A percentile compares a stretch with the other conserved stretches of the same genome.
These are phyloP conservation scores for Brachyopa scutellaris DNA, from an alignment of 2,888 invertebrate species.

Conservation along the genomic window DNA sequence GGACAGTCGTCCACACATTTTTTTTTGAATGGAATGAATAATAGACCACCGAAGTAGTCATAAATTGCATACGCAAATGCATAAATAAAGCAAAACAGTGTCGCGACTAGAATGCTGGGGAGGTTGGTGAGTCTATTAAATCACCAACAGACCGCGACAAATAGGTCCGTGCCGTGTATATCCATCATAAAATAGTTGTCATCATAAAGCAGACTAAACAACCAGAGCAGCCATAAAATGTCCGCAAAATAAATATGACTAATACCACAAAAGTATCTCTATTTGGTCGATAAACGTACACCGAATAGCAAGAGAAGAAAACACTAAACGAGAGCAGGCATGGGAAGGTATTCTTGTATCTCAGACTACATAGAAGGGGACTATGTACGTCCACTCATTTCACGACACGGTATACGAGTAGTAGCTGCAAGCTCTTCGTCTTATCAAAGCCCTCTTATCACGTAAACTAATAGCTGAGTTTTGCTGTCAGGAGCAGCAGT, in stretches of 20 bases:
- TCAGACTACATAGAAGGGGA: too few relatives aligned
- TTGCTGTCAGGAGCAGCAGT: conserved; percentile 45
- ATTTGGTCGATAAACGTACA: too few relatives aligned
- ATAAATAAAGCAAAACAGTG: conserved; percentile 59
- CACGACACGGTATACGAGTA: conserved; percentile 48
- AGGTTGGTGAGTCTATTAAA: conserved; percentile 34
- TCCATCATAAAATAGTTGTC: conserved; percentile 70
- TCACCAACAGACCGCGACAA: conserved; percentile 64
- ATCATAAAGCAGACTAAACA: conserved; percentile 60
- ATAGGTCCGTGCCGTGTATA: too few relatives aligned
- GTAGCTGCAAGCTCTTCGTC: conserved; percentile 41
- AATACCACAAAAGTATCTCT: conserved; percentile 20
- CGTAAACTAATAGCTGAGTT: conserved; percentile 64
- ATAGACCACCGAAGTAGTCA: conserved; percentile 65
- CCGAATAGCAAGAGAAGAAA: too few relatives aligned
- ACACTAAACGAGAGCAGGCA: conserved; percentile 4
- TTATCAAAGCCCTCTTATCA: conserved; percentile 61
- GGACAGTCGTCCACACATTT: conserved; percentile 17
- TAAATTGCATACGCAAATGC: conserved; percentile 66
- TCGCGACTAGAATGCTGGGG: conserved; percentile 4
- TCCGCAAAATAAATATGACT: conserved; percentile 57
- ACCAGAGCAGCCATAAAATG: conserved; percentile 32
- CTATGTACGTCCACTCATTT: too few relatives aligned
- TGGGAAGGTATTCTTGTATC: conserved; percentile 18
- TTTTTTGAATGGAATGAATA: conserved; percentile 66